A percentile compares a stretch with the other conserved stretches of the same genome.
These are phyloP conservation scores for Agrotis ipsilon DNA, from an alignment of 2,888 invertebrate species.

Conservation along the genomic window DNA sequence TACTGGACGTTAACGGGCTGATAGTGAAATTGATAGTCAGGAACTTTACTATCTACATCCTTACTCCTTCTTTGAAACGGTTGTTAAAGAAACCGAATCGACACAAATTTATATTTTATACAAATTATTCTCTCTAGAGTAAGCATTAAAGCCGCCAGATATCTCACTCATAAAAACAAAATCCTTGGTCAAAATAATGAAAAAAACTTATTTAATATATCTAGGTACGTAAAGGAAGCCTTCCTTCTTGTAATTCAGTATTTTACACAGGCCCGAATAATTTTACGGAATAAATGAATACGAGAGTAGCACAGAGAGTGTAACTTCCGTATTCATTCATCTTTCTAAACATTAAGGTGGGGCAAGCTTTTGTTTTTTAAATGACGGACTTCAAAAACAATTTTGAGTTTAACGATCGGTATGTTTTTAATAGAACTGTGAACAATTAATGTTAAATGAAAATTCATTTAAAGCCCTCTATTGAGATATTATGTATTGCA, in stretches of 20 bases:
- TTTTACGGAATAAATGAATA: constrained; percentile 9
- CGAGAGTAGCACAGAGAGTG: neutral
- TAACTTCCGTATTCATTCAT: neutral
- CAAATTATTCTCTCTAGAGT: neutral
- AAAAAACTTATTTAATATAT: neutral
- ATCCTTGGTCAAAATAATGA: neutral
- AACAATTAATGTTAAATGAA: too few relatives aligned
- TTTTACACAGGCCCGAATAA: constrained; percentile 1
- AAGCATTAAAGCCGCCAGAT: too few relatives aligned
- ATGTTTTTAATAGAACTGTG: too few relatives aligned
- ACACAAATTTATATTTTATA: constrained; percentile 1
- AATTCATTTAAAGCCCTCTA: too few relatives aligned
- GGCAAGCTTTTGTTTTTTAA: too few relatives aligned
- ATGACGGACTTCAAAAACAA: too few relatives aligned
- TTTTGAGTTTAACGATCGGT: too few relatives aligned
- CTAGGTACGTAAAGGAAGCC: neutral
- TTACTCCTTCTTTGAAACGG: neutral
- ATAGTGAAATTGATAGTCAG: constrained; percentile 39
- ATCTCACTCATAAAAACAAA: neutral
- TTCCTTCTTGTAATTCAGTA: neutral
- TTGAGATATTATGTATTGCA: too few relatives aligned
- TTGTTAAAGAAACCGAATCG: neutral
- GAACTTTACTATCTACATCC: constrained; percentile 9
- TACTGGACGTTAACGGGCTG: constrained; percentile 35
- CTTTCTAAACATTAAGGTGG: neutral